Evolutionary conservation across 2,888 invertebrate genomes (phyloP).

Genomic region (Heliconius aoede): DNA sequence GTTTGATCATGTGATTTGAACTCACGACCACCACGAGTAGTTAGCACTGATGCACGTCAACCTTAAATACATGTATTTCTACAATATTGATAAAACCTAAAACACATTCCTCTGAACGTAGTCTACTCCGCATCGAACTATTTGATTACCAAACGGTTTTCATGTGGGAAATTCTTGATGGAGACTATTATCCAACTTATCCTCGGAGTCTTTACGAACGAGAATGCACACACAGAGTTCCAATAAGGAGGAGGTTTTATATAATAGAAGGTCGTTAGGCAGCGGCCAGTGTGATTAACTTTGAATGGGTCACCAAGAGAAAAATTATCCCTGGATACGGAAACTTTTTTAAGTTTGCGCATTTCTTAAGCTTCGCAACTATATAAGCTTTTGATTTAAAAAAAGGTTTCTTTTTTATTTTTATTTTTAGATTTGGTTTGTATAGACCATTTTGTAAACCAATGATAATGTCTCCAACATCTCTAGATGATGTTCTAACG

Average conservation of each 20-base stretch:
- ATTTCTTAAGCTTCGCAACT: neutral
- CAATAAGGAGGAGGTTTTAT: slow-evolving; percentile 10
- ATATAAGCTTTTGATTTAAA: neutral
- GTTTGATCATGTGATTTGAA: too few relatives aligned
- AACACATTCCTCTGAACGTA: neutral
- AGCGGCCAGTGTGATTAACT: slow-evolving; percentile 20
- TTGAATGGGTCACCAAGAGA: slow-evolving; percentile 20
- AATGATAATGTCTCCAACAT: neutral
- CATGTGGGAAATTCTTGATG: slow-evolving; percentile 9
- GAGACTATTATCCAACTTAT: slow-evolving; percentile 10
- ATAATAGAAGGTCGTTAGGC: slow-evolving; percentile 18
- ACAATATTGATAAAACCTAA: neutral
- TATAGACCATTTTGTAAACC: neutral
- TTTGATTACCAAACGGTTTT: slow-evolving; percentile 7
- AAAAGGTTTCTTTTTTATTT: neutral
- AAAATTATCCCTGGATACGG: neutral
- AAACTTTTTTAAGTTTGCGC: slow-evolving; percentile 18
- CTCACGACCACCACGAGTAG: neutral
- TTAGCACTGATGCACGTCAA: neutral
- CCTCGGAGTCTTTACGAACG: slow-evolving; percentile 10
- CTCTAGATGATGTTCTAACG: neutral
- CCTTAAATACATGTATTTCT: neutral
- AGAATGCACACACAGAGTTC: slow-evolving; percentile 2
- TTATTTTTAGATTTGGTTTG: neutral
- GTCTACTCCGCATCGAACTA: neutral